Conservation (phyloP, 2,888 invertebrate species). For the Sarcophaga rosellei region DNA sequence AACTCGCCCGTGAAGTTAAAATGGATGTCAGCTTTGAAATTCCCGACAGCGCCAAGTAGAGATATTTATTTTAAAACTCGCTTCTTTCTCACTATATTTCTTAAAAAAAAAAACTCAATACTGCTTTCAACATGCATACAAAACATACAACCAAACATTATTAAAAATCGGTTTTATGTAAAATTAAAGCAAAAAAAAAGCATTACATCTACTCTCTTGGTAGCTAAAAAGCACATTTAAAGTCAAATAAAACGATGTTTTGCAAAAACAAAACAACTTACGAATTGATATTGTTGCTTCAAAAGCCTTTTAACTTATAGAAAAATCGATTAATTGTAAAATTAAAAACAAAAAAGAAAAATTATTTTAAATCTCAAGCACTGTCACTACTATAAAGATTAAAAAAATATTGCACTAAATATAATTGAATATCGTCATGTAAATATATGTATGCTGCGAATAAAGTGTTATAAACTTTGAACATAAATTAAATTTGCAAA, state of each 20-base stretch:
- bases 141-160: constrained; percentile 55
- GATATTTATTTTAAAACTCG: constrained; percentile 51
- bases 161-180: constrained; percentile 46
- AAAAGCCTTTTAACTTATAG: constrained; percentile 34
- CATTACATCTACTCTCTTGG: constrained; percentile 60
- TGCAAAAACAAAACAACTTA: constrained; percentile 46
- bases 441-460: constrained; percentile 57
- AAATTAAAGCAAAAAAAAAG: not conserved
- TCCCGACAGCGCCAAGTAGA: constrained; percentile 80
- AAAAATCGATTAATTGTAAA: constrained; percentile 10
- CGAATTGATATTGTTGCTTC: constrained; percentile 44
- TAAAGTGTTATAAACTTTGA: not conserved
- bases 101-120: constrained; percentile 63
- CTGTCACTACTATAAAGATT: constrained; percentile 26
- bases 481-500: constrained; percentile 42
- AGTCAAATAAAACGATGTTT: constrained; percentile 64
- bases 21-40: constrained; percentile 89
- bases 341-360: constrained; percentile 12
- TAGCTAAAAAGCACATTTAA: constrained; percentile 35
- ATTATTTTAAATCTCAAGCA: constrained; percentile 44
- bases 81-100: constrained; percentile 11
- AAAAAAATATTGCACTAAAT: constrained; percentile 42
- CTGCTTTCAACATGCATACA: constrained; percentile 69
- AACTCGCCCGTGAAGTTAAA: constrained; percentile 88
- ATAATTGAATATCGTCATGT: constrained; percentile 37